Conservation (phyloP, 2,113 vertebrate genomes). For the Isichthys henryi region DNA sequence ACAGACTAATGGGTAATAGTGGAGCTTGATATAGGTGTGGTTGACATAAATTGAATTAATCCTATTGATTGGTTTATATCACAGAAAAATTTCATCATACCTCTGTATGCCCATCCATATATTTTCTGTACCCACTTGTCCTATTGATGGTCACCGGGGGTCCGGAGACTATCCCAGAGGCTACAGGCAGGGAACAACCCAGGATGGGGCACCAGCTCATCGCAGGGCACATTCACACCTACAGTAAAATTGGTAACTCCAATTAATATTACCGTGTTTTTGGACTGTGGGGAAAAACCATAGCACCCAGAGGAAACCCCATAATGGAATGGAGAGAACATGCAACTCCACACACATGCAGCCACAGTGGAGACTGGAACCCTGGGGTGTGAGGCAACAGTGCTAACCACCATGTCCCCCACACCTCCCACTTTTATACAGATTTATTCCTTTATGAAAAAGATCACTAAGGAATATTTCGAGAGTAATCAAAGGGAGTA, state of each 20-base stretch:
- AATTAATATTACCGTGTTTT: background rate
- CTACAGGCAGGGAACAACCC: background rate
- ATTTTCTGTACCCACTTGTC: background rate
- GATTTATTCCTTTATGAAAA: background rate
- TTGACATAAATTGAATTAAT: background rate
- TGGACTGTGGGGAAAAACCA: background rate
- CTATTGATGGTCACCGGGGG: background rate
- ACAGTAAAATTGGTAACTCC: background rate
- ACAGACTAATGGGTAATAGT: background rate
- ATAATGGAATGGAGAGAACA: background rate
- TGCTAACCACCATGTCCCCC: background rate
- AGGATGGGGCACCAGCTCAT: background rate
- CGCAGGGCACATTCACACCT: background rate
- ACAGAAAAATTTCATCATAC: background rate
- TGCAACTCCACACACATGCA: background rate
- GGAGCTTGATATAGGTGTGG: background rate
- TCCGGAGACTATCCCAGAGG: background rate
- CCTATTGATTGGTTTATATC: background rate
- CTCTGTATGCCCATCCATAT: background rate
- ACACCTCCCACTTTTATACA: background rate
- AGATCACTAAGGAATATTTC: background rate
- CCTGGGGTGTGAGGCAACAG: background rate
- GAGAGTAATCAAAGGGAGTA: background rate
- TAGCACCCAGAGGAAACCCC: background rate
- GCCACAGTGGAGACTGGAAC: background rate